These are phyloP conservation scores for Acinonyx jubatus DNA, from an alignment of 2,113 vertebrate genomes.

Conservation along the genomic window DNA sequence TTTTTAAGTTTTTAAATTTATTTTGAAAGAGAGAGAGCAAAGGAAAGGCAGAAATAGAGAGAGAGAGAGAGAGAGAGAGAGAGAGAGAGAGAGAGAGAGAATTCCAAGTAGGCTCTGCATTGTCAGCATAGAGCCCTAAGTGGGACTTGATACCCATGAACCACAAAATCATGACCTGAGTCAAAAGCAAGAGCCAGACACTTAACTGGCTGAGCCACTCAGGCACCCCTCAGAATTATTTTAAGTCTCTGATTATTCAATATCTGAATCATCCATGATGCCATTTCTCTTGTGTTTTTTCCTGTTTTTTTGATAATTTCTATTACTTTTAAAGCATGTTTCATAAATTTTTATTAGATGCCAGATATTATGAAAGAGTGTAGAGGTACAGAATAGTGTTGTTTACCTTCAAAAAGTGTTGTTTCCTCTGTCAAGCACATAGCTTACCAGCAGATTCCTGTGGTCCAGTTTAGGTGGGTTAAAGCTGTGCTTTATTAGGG, in stretches of 20 bases:
- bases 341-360: not conserved
- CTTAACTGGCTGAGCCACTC: too few relatives aligned
- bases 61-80: not conserved
- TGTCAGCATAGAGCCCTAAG: not conserved
- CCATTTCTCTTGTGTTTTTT: not conserved
- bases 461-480: not conserved
- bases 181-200: not conserved
- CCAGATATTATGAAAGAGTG: not conserved
- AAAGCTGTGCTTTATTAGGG: not conserved
- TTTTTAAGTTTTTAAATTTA: not conserved
- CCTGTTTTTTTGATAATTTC: not conserved
- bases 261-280: not conserved
- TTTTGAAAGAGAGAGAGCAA: not conserved
- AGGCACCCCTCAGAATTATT: not conserved
- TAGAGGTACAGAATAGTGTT: not conserved
- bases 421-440: not conserved
- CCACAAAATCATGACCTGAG: not conserved
- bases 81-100: not conserved
- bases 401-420: not conserved
- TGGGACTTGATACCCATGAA: not conserved
- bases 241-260: not conserved
- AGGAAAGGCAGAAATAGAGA: not conserved
- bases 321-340: not conserved
- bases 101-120: not conserved
- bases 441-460: not conserved